A percentile compares a stretch with the other conserved stretches of the same genome.
Conservation (phyloP, 2,888 invertebrate genomes). For the Ophion costatus region DNA sequence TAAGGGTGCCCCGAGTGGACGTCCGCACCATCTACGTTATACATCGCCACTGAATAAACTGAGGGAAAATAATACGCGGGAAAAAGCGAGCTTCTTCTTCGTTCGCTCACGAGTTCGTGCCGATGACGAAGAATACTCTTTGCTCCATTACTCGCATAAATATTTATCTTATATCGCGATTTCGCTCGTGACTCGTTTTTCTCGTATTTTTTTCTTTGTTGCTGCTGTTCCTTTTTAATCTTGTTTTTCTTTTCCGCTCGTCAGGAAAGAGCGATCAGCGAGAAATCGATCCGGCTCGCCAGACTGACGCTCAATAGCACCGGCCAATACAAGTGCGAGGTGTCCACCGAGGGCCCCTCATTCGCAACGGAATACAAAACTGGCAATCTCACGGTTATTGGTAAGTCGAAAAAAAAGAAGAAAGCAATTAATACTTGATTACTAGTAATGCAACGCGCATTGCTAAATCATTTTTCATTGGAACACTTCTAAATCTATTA, state of each 20-base stretch:
- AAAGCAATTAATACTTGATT: background rate
- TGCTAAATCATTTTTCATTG: no score
- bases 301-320: constrained; percentile 73
- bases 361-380: constrained; percentile 74
- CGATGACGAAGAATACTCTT: constrained; percentile 29
- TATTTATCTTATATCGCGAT: constrained; percentile 61
- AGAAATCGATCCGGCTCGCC: constrained; percentile 74
- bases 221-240: constrained; percentile 1
- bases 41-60: constrained; percentile 21
- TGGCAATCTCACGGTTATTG: constrained; percentile 76
- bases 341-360: constrained; percentile 77
- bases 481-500: no score
- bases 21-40: background rate
- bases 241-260: constrained; percentile 52
- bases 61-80: background rate
- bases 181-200: background rate
- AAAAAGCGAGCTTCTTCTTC: background rate
- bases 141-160: constrained; percentile 72
- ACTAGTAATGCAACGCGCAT: background rate
- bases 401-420: constrained; percentile 69
- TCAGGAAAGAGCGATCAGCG: constrained; percentile 71
- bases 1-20: background rate
- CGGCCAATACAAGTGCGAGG: constrained; percentile 80
- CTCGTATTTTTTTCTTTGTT: background rate
- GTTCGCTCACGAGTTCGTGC: constrained; percentile 14